phyloP scores from a whole-genome alignment of 2,113 vertebrate genomes.

The Peromyscus californicus region DNA sequence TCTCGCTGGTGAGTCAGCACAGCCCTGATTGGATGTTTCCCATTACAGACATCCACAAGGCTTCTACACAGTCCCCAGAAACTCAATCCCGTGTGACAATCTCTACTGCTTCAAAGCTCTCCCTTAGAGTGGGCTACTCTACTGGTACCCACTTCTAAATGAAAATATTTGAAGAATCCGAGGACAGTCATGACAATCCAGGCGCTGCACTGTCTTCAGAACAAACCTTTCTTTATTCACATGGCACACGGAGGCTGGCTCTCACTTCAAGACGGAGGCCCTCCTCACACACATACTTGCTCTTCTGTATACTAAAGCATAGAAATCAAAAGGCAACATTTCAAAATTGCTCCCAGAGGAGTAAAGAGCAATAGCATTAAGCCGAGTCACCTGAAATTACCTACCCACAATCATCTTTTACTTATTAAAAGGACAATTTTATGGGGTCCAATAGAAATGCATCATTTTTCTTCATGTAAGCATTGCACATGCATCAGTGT shows the following conservation, averaged over 20 bases:
- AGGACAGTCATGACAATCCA: neutral
- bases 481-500: neutral
- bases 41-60: neutral
- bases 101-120: neutral
- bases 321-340: conserved; percentile 1
- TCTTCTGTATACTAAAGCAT: neutral
- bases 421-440: conserved; percentile 21
- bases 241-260: neutral
- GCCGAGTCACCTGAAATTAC: conserved; percentile 36
- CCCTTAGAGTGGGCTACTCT: neutral
- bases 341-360: neutral
- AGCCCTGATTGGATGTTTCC: neutral
- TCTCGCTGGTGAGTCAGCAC: neutral
- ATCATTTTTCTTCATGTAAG: conserved; percentile 46
- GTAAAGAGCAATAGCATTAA: neutral
- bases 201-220: neutral
- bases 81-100: neutral
- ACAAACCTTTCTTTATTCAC: neutral
- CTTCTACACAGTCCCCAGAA: neutral
- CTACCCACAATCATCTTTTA: conserved; percentile 12
- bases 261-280: neutral
- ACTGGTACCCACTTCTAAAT: neutral
- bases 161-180: conserved; percentile 3
- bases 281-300: neutral
- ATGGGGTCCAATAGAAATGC: neutral